Conservation (phyloP, 2,797 vertebrate genomes). For the Darevskia mixta region DNA sequence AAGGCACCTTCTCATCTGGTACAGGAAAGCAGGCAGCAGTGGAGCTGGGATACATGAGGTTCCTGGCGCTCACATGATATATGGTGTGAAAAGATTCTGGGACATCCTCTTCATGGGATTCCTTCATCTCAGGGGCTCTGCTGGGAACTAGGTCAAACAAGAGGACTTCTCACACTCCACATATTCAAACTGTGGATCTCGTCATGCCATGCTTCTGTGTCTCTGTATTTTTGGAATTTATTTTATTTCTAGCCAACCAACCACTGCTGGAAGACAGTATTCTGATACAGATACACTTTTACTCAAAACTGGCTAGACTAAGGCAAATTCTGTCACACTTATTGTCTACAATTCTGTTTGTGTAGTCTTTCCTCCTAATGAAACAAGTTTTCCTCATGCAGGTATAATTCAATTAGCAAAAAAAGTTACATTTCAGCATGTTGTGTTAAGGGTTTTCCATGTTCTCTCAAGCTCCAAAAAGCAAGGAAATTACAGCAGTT, state of each 20-base stretch:
- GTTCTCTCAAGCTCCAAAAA: too few species aligned
- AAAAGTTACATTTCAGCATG: too few species aligned
- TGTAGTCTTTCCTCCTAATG: neutral
- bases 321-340: neutral
- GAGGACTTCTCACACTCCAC: neutral
- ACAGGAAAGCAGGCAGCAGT: slow-evolving; percentile 88
- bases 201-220: neutral
- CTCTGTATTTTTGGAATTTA: neutral
- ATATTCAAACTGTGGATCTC: neutral
- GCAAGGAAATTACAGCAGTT: too few species aligned
- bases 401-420: too few species aligned
- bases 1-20: slow-evolving; percentile 94
- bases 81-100: slow-evolving; percentile 49
- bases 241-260: neutral
- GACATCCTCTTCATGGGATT: slow-evolving; percentile 49
- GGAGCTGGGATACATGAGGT: slow-evolving; percentile 84
- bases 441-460: too few species aligned
- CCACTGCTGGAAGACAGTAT: neutral
- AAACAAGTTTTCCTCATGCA: too few species aligned
- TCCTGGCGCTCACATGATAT: slow-evolving; percentile 84
- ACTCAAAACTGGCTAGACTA: neutral
- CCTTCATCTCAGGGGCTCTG: slow-evolving; percentile 62
- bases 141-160: slow-evolving; percentile 61
- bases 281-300: neutral
- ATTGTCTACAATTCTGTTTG: neutral